A percentile compares a stretch with the other conserved stretches of the same genome.
These are phyloP conservation scores for Apostichopus leukothele DNA, from an alignment of 53 echinoderm and acorn worm species.

Conservation along the genomic window DNA sequence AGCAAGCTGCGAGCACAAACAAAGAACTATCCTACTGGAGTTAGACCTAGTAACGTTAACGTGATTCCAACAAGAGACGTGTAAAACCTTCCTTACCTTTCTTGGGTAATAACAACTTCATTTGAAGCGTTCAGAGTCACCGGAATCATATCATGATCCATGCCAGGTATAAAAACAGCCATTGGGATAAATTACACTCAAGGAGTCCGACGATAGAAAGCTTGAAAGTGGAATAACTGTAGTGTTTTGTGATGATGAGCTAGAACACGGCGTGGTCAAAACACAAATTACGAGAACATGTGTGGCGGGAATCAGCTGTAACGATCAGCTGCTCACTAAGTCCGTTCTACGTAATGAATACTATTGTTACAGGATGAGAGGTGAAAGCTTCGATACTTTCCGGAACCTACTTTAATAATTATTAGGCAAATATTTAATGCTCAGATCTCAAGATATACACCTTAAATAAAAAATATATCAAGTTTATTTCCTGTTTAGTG, in stretches of 20 bases:
- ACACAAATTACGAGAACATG: slow-evolving; percentile 40
- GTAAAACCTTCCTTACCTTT: slow-evolving; percentile 34
- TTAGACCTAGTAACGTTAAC: background rate
- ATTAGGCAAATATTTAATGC: too few species aligned
- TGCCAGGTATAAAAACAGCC: slow-evolving; percentile 40
- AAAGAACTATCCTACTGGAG: background rate
- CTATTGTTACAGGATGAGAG: background rate
- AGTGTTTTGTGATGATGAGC: background rate
- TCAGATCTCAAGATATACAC: too few species aligned
- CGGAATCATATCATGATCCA: slow-evolving; percentile 46
- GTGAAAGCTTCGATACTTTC: too few species aligned
- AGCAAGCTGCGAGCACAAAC: slow-evolving; percentile 5
- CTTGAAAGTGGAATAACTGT: slow-evolving; percentile 7
- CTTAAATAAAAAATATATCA: background rate
- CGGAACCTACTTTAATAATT: too few species aligned
- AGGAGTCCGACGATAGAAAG: background rate
- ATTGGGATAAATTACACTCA: slow-evolving; percentile 5
- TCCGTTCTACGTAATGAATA: background rate
- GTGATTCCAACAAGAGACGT: background rate
- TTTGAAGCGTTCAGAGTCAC: slow-evolving; percentile 28
- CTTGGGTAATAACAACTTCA: slow-evolving; percentile 46
- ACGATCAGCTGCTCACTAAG: slow-evolving; percentile 40
- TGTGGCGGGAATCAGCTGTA: slow-evolving; percentile 52
- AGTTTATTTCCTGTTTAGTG: background rate
- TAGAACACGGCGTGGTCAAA: slow-evolving; percentile 29